Conservation (phyloP, 2,113 vertebrate species). For the Saguinus imperator region DNA sequence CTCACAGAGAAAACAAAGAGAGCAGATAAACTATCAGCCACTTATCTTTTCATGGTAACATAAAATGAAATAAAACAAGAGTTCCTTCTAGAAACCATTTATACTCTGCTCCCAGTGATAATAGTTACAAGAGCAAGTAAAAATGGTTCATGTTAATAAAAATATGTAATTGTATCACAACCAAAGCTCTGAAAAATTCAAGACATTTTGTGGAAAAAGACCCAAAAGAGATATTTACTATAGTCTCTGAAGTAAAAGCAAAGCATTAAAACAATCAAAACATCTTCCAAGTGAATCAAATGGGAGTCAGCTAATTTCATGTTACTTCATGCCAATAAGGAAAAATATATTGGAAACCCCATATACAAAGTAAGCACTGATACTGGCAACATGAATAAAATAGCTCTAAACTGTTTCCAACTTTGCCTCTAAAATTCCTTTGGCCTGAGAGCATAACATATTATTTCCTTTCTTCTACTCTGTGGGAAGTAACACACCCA, state of each 20-base stretch:
- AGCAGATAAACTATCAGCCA: not conserved
- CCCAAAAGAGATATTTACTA: not conserved
- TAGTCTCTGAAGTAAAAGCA: slow-evolving; percentile 12
- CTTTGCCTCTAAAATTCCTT: slow-evolving; percentile 47
- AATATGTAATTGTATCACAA: not conserved
- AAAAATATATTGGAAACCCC: slow-evolving; percentile 33
- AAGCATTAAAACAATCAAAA: slow-evolving; percentile 6
- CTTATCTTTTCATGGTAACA: not conserved
- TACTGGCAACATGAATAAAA: slow-evolving; percentile 1
- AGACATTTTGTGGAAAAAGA: slow-evolving; percentile 28
- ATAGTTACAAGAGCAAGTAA: slow-evolving; percentile 18
- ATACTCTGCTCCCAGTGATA: not conserved
- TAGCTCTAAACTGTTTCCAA: not conserved
- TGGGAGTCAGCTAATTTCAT: slow-evolving; percentile 28
- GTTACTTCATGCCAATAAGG: slow-evolving; percentile 9
- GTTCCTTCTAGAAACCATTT: not conserved
- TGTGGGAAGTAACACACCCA: slow-evolving; percentile 1
- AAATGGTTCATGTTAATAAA: slow-evolving; percentile 9
- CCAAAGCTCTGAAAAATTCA: slow-evolving; percentile 3
- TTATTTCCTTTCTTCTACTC: slow-evolving; percentile 39
- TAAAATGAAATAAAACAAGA: slow-evolving; percentile 9
- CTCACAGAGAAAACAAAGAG: not conserved
- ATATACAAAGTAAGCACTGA: not conserved
- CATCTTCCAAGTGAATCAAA: not conserved
- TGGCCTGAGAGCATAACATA: not conserved